phyloP scores from a whole-genome alignment of 2,113 vertebrate genomes.

The Nothobranchius kuhntae region DNA sequence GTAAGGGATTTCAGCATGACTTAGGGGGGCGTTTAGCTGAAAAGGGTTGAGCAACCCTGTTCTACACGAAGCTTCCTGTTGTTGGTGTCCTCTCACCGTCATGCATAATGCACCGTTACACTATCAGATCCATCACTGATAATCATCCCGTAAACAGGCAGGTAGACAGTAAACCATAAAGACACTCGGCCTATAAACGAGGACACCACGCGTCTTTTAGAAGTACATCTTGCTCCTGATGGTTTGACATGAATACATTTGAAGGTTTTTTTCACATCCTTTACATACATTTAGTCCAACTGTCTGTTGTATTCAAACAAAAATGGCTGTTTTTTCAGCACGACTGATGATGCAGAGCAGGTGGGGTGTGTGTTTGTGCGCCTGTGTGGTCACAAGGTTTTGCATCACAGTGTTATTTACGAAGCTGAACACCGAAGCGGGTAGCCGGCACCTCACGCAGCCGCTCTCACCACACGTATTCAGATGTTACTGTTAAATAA shows the following conservation, averaged over 20 bases:
- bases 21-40: too few relatives aligned
- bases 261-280: constrained; percentile 26
- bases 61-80: background rate
- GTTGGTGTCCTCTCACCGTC: background rate
- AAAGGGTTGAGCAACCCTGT: too few relatives aligned
- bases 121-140: background rate
- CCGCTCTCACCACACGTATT: too few relatives aligned
- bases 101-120: background rate
- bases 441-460: constrained; percentile 24
- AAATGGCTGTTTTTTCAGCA: constrained; percentile 42
- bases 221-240: constrained; percentile 1
- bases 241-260: constrained; percentile 2
- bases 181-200: too few relatives aligned
- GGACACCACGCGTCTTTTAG: too few relatives aligned
- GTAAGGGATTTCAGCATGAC: too few relatives aligned
- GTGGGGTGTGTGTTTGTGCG: constrained; percentile 29
- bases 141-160: too few relatives aligned
- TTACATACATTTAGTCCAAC: constrained; percentile 14
- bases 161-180: background rate
- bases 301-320: constrained; percentile 36
- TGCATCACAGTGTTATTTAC: constrained; percentile 58
- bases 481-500: too few relatives aligned
- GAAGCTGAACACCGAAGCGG: constrained; percentile 52
- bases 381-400: constrained; percentile 42
- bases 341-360: constrained; percentile 61